Evolutionary conservation across 2,797 vertebrate genomes (phyloP).

Genomic region (Molossus molossus): DNA sequence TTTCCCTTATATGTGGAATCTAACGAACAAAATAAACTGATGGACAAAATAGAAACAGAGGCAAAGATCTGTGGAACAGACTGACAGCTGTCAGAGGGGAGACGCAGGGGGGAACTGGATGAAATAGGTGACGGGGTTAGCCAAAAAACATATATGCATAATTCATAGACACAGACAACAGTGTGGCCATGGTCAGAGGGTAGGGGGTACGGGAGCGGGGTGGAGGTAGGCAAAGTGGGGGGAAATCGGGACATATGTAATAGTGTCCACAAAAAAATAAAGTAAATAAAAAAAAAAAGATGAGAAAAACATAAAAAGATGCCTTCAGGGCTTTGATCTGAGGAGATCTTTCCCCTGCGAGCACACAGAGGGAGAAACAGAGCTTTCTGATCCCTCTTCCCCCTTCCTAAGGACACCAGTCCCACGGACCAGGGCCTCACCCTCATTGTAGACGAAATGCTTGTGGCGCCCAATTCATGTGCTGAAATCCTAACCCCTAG

Average conservation of each 20-base stretch:
- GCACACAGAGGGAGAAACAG: too few species aligned
- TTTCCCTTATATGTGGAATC: background rate
- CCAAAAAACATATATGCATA: background rate
- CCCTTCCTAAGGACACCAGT: background rate
- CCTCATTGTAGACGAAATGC: background rate
- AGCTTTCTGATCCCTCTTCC: background rate
- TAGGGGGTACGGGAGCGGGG: rapidly evolving
- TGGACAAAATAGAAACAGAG: background rate
- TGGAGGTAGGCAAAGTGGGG: background rate
- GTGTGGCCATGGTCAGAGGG: background rate
- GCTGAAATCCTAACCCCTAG: background rate
- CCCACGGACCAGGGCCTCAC: background rate
- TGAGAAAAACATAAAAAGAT: background rate
- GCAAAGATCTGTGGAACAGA: background rate
- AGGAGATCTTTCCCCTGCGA: background rate
- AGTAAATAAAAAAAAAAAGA: background rate
- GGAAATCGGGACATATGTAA: background rate
- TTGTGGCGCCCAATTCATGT: background rate
- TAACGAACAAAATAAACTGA: background rate
- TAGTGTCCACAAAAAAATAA: background rate
- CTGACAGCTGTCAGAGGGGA: background rate
- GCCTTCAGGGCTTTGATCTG: background rate
- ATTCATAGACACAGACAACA: background rate
- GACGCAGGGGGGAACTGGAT: background rate
- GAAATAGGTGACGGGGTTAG: background rate